Conservation (phyloP, 2,888 invertebrate genomes). For the Thalpophila matura region DNA sequence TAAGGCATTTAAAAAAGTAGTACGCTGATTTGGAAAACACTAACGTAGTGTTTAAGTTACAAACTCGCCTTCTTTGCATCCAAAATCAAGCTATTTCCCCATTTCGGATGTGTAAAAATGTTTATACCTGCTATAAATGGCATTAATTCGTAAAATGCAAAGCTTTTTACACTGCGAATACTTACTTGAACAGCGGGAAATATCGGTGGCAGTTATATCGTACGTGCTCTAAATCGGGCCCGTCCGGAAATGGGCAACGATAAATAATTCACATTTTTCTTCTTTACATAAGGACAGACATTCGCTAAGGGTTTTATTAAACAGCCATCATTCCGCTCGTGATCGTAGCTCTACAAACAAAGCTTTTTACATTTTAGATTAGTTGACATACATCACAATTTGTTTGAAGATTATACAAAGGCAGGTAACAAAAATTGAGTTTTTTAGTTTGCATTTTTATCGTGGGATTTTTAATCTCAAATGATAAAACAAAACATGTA, state of each 20-base stretch:
- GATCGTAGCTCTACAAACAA: conserved; percentile 16
- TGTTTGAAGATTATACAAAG: not conserved
- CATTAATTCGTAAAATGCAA: conserved; percentile 10
- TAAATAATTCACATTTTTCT: conserved; percentile 51
- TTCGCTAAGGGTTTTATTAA: conserved; percentile 20
- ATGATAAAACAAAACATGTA: conserved; percentile 10
- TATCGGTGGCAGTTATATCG: conserved; percentile 30
- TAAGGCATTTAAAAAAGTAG: conserved; percentile 4
- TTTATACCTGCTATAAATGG: not conserved
- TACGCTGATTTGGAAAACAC: conserved; percentile 4
- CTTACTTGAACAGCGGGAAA: conserved; percentile 32
- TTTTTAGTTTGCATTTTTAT: conserved; percentile 4
- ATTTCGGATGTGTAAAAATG: conserved; percentile 12
- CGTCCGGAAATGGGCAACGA: conserved; percentile 41
- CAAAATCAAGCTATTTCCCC: conserved; percentile 21
- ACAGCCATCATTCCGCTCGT: conserved; percentile 12
- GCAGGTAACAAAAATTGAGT: not conserved
- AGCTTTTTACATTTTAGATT: conserved; percentile 33
- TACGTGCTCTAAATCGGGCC: conserved; percentile 27
- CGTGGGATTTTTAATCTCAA: conserved; percentile 7
- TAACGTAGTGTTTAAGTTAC: not conserved
- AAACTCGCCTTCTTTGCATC: not conserved
- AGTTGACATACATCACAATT: not conserved
- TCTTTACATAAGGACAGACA: conserved; percentile 23
- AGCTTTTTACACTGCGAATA: conserved; percentile 25